These are phyloP conservation scores for Porites evermanni DNA, from an alignment of 92 coral and sea anemone genomes.

Conservation along the genomic window DNA sequence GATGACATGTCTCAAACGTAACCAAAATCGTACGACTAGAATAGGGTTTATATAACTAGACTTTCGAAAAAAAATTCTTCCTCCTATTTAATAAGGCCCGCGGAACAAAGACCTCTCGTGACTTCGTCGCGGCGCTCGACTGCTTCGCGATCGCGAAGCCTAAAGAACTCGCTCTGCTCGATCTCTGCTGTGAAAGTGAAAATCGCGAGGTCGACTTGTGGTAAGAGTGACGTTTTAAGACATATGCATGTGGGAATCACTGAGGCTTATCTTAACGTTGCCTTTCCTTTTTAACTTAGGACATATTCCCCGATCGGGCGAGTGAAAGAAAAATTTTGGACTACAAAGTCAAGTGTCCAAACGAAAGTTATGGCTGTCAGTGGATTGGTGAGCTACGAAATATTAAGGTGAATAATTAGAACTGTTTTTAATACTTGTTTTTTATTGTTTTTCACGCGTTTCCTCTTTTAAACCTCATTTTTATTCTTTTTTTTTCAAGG, in stretches of 20 bases:
- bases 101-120: no score
- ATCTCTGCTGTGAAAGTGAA: no score
- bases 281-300: neutral
- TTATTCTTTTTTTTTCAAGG: neutral
- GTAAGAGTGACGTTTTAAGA: neutral
- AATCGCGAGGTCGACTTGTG: no score
- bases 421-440: no score
- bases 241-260: neutral
- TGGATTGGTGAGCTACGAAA: conserved; percentile 12
- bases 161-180: no score
- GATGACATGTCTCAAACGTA: no score
- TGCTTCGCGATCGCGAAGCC: no score
- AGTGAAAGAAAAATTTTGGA: conserved; percentile 28
- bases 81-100: no score
- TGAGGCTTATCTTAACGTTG: neutral
- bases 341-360: conserved; percentile 13
- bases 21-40: no score
- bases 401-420: neutral
- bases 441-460: neutral
- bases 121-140: no score
- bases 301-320: conserved; percentile 23
- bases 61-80: no score
- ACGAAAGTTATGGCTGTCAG: conserved; percentile 16
- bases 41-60: no score
- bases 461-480: neutral